A percentile compares a stretch with the other conserved stretches of the same genome.
phyloP scores from a whole-genome alignment of 2,888 invertebrate species.

The Monochamus alternatus region DNA sequence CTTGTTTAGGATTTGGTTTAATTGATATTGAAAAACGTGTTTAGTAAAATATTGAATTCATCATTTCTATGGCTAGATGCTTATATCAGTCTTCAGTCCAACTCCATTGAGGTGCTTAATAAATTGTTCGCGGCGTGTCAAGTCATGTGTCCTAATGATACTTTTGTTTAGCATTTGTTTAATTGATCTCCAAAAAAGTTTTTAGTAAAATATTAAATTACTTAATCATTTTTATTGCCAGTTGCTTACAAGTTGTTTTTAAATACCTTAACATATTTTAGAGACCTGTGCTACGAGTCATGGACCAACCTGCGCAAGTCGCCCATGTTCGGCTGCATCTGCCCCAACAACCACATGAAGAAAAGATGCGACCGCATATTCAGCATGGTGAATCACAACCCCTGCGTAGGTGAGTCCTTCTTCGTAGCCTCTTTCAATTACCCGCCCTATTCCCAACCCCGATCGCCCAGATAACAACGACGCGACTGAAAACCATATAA shows the following conservation, averaged over 20 bases:
- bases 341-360: conserved; percentile 93
- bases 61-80: no score
- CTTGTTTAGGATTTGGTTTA: no score
- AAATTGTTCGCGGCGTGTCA: no score
- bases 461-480: conserved; percentile 9
- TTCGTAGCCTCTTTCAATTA: conserved; percentile 34
- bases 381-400: conserved; percentile 92
- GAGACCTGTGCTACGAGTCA: conserved; percentile 88
- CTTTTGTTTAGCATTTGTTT: no score
- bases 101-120: no score
- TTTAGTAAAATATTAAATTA: background rate
- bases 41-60: no score
- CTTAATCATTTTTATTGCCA: background rate
- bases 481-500: conserved; percentile 14
- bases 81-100: no score
- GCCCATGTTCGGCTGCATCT: conserved; percentile 94
- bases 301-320: conserved; percentile 91
- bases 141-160: no score
- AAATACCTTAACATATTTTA: conserved; percentile 61
- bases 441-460: conserved; percentile 25
- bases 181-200: no score
- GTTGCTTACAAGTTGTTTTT: conserved; percentile 17
- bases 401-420: conserved; percentile 89
- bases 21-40: no score
- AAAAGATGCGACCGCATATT: conserved; percentile 91